Evolutionary conservation across 2,797 vertebrate genomes (phyloP).

Genomic region (Ptychobarbus kaznakovi): DNA sequence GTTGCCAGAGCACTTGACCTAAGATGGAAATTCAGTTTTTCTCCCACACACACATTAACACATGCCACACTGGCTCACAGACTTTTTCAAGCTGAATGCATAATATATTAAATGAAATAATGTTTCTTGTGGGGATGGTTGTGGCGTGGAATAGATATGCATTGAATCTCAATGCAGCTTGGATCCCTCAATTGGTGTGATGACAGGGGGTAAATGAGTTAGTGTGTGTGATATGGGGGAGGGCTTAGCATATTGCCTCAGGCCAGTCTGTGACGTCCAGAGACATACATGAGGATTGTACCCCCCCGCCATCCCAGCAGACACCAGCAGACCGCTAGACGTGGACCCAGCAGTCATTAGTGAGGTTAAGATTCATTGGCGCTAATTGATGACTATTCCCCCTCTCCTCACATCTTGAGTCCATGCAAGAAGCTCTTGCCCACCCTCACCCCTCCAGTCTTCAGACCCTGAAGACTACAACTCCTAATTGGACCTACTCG

Average conservation of each 20-base stretch:
- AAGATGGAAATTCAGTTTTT: slow-evolving; percentile 70
- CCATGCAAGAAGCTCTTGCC: slow-evolving; percentile 34
- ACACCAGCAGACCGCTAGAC: slow-evolving; percentile 44
- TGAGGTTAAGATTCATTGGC: slow-evolving; percentile 65
- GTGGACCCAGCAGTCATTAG: slow-evolving; percentile 65
- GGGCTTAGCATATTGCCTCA: slow-evolving; percentile 76
- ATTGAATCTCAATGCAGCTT: slow-evolving; percentile 77
- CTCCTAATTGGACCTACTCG: slow-evolving; percentile 57
- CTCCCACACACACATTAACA: slow-evolving; percentile 65
- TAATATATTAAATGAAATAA: slow-evolving; percentile 88
- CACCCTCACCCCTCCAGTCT: slow-evolving; percentile 52
- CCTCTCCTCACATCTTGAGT: slow-evolving; percentile 47
- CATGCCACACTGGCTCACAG: slow-evolving; percentile 68
- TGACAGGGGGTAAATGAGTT: slow-evolving; percentile 84
- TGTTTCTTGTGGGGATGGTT: slow-evolving; percentile 83
- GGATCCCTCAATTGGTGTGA: slow-evolving; percentile 78
- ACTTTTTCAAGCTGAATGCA: slow-evolving; percentile 81
- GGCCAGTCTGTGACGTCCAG: slow-evolving; percentile 74
- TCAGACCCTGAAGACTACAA: slow-evolving; percentile 45
- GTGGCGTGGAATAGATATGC: slow-evolving; percentile 74
- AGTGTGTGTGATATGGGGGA: slow-evolving; percentile 69
- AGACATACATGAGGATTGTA: slow-evolving; percentile 64
- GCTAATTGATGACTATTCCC: slow-evolving; percentile 65
- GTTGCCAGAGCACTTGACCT: slow-evolving; percentile 76
- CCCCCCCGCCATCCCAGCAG: slow-evolving; percentile 41